phyloP scores from a whole-genome alignment of 2,797 vertebrate genomes.

The Martes flavigula region DNA sequence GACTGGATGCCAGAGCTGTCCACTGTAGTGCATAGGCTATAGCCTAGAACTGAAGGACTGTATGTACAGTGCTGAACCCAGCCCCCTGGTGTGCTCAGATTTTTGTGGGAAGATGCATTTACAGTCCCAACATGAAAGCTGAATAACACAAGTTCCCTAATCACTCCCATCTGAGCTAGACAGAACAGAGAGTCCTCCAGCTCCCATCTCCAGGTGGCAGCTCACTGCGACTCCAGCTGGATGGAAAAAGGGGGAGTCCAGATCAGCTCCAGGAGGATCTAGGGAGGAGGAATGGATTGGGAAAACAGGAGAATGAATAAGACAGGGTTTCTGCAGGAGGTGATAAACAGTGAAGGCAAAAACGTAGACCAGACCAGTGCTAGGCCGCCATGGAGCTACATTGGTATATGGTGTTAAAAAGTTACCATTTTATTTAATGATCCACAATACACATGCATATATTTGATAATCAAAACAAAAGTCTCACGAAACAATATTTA shows the following conservation, averaged over 20 bases:
- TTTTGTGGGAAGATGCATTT: conserved; percentile 22
- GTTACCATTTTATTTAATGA: conserved; percentile 17
- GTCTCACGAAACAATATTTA: conserved; percentile 30
- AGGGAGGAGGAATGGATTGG: not conserved
- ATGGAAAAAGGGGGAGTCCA: not conserved
- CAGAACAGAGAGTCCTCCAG: not conserved
- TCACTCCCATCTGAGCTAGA: not conserved
- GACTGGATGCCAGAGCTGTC: not conserved
- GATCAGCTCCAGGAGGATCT: not conserved
- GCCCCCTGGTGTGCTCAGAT: not conserved
- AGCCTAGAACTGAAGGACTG: not conserved
- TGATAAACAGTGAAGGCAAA: not conserved
- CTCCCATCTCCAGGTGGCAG: not conserved
- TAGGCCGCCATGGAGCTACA: not conserved
- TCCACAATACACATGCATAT: not conserved
- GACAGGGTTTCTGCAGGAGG: not conserved
- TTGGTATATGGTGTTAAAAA: not conserved
- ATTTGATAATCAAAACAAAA: conserved; percentile 21
- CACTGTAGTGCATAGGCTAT: not conserved
- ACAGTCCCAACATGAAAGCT: not conserved
- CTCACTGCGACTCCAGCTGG: not conserved
- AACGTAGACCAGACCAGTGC: conserved; percentile 10
- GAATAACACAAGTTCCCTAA: not conserved
- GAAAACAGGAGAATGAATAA: not conserved
- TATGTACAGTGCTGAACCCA: not conserved